phyloP scores from a whole-genome alignment of 2,888 invertebrate species.

The Agrilus biguttatus region DNA sequence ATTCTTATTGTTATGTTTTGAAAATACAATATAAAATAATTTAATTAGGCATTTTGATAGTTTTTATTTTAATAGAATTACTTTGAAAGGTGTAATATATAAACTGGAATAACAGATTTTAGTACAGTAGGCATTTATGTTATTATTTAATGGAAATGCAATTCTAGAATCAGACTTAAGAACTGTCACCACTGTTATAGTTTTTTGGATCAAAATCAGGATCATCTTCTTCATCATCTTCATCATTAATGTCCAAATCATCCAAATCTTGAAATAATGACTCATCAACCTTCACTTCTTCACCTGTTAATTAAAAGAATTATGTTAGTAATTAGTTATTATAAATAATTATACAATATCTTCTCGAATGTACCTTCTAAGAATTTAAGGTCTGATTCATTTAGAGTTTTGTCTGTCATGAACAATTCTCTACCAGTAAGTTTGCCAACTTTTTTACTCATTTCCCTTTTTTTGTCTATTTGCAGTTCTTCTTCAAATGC shows the following conservation, averaged over 20 bases:
- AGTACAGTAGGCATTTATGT: too few species aligned
- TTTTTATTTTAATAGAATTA: too few species aligned
- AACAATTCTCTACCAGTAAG: conserved; percentile 89
- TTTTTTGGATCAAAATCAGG: conserved; percentile 45
- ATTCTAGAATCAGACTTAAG: conserved; percentile 1
- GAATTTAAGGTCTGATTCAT: conserved; percentile 93
- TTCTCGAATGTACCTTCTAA: conserved; percentile 50
- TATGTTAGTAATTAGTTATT: background rate
- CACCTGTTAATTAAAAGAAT: conserved; percentile 35
- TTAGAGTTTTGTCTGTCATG: conserved; percentile 80
- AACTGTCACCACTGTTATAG: conserved; percentile 17
- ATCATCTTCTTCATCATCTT: conserved; percentile 42
- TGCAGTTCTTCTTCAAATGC: conserved; percentile 85
- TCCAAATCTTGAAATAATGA: conserved; percentile 83
- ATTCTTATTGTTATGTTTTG: too few species aligned
- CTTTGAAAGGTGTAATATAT: too few species aligned
- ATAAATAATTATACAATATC: conserved; percentile 16
- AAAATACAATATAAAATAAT: too few species aligned
- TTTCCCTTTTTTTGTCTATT: conserved; percentile 55
- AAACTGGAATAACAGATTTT: too few species aligned
- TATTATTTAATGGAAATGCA: too few species aligned
- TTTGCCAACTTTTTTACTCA: conserved; percentile 59
- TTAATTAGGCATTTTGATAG: too few species aligned
- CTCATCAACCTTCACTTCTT: conserved; percentile 84
- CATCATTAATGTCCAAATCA: conserved; percentile 59